phyloP scores from a whole-genome alignment of 2,113 vertebrate species.

The Carollia perspicillata region DNA sequence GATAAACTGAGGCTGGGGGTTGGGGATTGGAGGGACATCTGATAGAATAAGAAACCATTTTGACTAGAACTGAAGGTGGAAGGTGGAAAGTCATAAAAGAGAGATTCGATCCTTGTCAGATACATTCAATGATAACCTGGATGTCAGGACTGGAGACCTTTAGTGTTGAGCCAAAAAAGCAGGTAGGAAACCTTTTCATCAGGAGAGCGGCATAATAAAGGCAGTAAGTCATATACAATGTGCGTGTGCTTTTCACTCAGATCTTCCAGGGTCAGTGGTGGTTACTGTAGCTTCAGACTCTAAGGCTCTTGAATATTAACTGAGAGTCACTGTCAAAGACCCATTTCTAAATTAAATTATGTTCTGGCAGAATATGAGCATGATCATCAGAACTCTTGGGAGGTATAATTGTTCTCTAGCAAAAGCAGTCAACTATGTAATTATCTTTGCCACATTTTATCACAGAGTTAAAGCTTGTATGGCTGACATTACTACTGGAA shows the following conservation, averaged over 20 bases:
- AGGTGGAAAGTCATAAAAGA: neutral
- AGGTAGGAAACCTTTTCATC: neutral
- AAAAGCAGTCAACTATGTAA: neutral
- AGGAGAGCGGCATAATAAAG: neutral
- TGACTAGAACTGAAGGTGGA: neutral
- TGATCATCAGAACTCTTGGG: neutral
- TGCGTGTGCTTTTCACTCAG: fast-evolving
- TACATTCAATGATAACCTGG: neutral
- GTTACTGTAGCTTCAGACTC: neutral
- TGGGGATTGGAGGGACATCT: neutral
- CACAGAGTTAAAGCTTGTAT: neutral
- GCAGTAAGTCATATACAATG: fast-evolving
- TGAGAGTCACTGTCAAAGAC: neutral
- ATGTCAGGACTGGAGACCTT: neutral
- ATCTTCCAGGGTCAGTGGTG: neutral
- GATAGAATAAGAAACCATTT: neutral
- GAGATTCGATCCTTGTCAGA: neutral
- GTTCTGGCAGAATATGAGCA: neutral
- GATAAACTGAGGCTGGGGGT: neutral
- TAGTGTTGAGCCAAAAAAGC: neutral
- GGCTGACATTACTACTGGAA: neutral
- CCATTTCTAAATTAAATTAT: neutral
- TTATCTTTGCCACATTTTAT: neutral
- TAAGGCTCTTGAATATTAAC: neutral
- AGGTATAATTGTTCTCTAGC: neutral